phyloP scores from a whole-genome alignment of 1,140 invertebrate genomes.

The Apis dorsata region DNA sequence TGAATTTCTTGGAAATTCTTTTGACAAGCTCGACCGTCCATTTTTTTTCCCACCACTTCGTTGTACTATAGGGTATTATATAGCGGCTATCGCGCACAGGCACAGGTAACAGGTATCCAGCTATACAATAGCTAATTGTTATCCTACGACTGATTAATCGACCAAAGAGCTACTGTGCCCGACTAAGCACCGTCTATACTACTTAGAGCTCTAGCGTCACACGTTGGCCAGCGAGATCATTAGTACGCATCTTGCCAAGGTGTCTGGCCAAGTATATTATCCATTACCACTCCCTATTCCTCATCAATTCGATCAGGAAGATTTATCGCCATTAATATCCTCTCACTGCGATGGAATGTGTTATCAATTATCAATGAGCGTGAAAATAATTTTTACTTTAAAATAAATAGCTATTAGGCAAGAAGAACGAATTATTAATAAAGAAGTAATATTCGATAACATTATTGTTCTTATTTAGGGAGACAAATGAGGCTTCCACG shows the following conservation, averaged over 20 bases:
- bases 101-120: no score
- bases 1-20: constrained; percentile 9
- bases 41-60: no score
- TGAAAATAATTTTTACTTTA: no score
- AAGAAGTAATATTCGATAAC: no score
- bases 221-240: background rate
- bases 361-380: background rate
- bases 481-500: no score
- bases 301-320: constrained; percentile 3
- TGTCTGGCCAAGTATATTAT: constrained; percentile 4
- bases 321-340: background rate
- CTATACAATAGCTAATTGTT: background rate
- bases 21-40: background rate
- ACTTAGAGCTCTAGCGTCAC: background rate
- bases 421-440: no score
- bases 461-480: no score
- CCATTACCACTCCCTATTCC: background rate
- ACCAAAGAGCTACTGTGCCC: background rate
- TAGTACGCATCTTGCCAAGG: background rate
- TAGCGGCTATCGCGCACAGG: background rate
- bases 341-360: no score
- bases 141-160: background rate
- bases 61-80: background rate
- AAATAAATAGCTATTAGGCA: no score
- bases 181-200: background rate